Evolutionary conservation across 2,888 invertebrate species (phyloP).

Genomic region (Balanococcus diminutus): DNA sequence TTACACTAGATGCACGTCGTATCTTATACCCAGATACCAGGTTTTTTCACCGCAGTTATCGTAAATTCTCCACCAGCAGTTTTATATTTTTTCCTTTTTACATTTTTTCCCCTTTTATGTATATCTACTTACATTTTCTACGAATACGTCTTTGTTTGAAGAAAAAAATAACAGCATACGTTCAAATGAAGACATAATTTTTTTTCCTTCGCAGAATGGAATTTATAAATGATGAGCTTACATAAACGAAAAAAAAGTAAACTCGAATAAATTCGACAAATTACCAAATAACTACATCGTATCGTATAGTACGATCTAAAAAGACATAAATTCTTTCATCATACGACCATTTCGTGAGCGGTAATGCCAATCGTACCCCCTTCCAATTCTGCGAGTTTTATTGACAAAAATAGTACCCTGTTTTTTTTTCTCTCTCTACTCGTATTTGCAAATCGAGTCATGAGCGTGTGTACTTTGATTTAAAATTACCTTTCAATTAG

Average conservation of each 20-base stretch:
- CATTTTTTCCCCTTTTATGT: slow-evolving; percentile 31
- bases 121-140: neutral
- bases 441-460: neutral
- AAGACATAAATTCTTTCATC: neutral
- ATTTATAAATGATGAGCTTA: slow-evolving; percentile 31
- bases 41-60: slow-evolving; percentile 8
- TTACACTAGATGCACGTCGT: slow-evolving; percentile 1
- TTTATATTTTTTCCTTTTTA: slow-evolving; percentile 26
- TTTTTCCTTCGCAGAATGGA: slow-evolving; percentile 23
- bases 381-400: neutral
- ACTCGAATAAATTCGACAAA: neutral
- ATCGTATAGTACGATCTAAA: neutral
- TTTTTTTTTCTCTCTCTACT: neutral
- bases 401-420: neutral
- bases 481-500: neutral
- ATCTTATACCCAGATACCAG: neutral
- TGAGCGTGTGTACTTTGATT: neutral
- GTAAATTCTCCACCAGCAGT: slow-evolving; percentile 25
- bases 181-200: slow-evolving; percentile 27
- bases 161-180: neutral
- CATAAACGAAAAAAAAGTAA: slow-evolving; percentile 2
- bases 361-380: too few relatives aligned
- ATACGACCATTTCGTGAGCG: neutral
- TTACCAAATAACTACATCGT: slow-evolving; percentile 1
- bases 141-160: slow-evolving; percentile 1